Evolutionary conservation across 1,140 invertebrate species (phyloP).

Genomic region (Brachionus asplanchnoidis): DNA sequence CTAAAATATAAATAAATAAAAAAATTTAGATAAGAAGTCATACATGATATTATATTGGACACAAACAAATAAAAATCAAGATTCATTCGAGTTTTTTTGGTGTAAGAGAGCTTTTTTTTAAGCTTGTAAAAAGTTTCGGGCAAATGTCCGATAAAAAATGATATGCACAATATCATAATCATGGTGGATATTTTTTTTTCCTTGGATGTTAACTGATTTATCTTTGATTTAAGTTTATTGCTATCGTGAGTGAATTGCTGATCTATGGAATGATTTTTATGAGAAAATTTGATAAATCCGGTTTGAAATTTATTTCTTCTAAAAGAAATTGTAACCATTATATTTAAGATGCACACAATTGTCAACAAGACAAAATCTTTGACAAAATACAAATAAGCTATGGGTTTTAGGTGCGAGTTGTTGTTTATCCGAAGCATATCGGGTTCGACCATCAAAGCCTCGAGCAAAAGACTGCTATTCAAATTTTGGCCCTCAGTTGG

Average conservation of each 20-base stretch:
- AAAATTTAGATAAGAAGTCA: slow-evolving; percentile 13
- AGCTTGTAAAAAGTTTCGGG: slow-evolving; percentile 10
- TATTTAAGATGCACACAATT: neutral
- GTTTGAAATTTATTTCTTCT: neutral
- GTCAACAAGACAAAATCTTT: slow-evolving; percentile 1
- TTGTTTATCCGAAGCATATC: neutral
- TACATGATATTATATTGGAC: neutral
- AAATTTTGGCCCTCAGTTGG: neutral
- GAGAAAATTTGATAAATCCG: neutral
- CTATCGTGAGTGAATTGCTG: neutral
- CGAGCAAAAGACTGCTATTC: neutral
- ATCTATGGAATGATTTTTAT: neutral
- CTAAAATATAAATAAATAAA: slow-evolving; percentile 14
- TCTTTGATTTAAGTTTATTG: neutral
- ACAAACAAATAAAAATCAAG: slow-evolving; percentile 1
- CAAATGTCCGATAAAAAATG: neutral
- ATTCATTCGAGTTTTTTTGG: neutral
- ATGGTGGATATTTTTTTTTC: slow-evolving; percentile 5
- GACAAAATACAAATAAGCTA: slow-evolving; percentile 7
- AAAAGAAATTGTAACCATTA: neutral
- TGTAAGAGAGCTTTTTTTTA: slow-evolving; percentile 8
- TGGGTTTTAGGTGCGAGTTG: neutral
- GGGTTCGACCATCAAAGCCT: neutral
- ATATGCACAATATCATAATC: slow-evolving; percentile 4
- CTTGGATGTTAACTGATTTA: neutral